A percentile compares a stretch with the other conserved stretches of the same genome.
These are phyloP conservation scores for Hydrolagus affinis DNA, from an alignment of 2,113 vertebrate species.

Conservation along the genomic window DNA sequence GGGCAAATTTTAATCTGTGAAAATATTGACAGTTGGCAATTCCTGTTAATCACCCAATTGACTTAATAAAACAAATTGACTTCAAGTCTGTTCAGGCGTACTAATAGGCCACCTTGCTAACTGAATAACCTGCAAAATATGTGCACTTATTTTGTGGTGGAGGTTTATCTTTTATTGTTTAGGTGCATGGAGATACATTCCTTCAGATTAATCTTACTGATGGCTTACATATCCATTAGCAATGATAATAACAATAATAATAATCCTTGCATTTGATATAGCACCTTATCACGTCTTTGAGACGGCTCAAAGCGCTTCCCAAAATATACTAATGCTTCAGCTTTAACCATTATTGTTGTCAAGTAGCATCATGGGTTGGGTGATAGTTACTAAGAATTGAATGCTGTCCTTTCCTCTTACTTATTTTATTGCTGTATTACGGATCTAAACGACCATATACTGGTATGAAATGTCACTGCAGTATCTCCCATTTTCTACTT, in stretches of 20 bases:
- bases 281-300: no score
- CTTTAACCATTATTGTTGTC: neutral
- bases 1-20: neutral
- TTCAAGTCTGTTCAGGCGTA: neutral
- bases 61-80: neutral
- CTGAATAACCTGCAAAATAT: neutral
- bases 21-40: neutral
- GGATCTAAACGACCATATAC: no score
- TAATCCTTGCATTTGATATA: no score
- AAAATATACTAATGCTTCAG: no score
- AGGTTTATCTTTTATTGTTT: neutral
- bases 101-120: neutral
- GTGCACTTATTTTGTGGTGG: neutral
- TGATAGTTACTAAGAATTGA: neutral
- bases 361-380: neutral
- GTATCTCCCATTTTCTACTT: neutral
- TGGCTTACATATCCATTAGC: no score
- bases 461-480: no score
- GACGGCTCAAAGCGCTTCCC: no score
- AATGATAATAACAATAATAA: no score
- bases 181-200: neutral
- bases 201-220: neutral
- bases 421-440: slow-evolving; percentile 8
- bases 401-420: no score
- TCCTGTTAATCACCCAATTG: neutral